A percentile compares a stretch with the other conserved stretches of the same genome.
phyloP scores from a whole-genome alignment of 2,888 invertebrate species.

The Rhagium mordax region DNA sequence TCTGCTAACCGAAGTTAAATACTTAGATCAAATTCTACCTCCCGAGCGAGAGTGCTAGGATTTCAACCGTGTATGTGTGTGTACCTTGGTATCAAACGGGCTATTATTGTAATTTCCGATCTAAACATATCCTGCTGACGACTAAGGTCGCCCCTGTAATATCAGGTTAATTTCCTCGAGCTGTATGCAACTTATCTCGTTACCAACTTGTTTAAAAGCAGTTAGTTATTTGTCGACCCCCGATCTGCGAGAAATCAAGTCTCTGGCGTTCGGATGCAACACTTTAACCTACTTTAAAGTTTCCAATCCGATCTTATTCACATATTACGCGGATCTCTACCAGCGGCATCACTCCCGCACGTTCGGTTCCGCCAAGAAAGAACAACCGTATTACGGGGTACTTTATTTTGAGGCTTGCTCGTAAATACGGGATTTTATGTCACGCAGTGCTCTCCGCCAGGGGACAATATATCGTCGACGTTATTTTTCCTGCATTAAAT shows the following conservation, averaged over 20 bases:
- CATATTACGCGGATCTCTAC: background rate
- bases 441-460: conserved; percentile 9
- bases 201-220: background rate
- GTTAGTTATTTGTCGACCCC: background rate
- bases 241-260: background rate
- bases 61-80: too few species aligned
- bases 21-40: too few species aligned
- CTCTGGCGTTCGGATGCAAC: background rate
- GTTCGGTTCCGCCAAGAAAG: background rate
- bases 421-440: conserved; percentile 28
- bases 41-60: too few species aligned
- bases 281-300: conserved; percentile 3
- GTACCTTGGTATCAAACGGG: too few species aligned
- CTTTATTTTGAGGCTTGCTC: conserved; percentile 23
- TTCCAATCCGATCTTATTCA: background rate
- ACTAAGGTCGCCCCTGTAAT: background rate
- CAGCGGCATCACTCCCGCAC: background rate
- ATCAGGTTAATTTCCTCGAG: background rate
- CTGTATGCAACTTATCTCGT: background rate
- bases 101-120: too few species aligned
- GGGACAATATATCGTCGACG: conserved; percentile 21
- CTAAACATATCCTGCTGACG: too few species aligned
- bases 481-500: conserved; percentile 26
- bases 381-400: conserved; percentile 9
- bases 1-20: too few species aligned